phyloP scores from a whole-genome alignment of 2,113 vertebrate species.

The Chunga burmeisteri region DNA sequence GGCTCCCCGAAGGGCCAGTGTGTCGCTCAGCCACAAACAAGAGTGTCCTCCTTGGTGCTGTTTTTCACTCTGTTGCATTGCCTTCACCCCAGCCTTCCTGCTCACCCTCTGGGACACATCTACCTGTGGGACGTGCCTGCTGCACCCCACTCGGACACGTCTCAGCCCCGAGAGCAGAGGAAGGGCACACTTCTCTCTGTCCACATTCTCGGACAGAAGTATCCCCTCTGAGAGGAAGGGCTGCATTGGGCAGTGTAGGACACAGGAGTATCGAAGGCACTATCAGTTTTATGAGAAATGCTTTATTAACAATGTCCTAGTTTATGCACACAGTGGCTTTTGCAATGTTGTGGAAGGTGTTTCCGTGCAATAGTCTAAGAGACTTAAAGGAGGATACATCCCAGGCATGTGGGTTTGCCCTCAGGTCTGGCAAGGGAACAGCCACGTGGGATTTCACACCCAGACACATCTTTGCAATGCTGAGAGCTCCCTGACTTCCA shows the following conservation, averaged over 20 bases:
- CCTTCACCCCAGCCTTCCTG: neutral
- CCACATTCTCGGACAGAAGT: neutral
- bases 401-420: neutral
- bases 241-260: no score
- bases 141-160: neutral
- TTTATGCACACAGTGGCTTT: neutral
- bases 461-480: neutral
- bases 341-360: neutral
- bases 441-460: neutral
- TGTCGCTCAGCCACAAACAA: neutral
- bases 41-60: fast-evolving
- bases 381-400: neutral
- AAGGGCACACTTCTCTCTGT: neutral
- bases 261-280: neutral
- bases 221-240: neutral
- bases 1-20: fast-evolving
- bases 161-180: neutral
- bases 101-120: neutral
- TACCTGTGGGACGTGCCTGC: neutral
- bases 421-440: neutral
- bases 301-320: neutral
- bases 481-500: neutral
- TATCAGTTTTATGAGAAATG: neutral
- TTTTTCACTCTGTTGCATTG: neutral
- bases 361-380: neutral